A percentile compares a stretch with the other conserved stretches of the same genome.
phyloP scores from a whole-genome alignment of 2,113 vertebrate genomes.

The Nansenia antarctica region DNA sequence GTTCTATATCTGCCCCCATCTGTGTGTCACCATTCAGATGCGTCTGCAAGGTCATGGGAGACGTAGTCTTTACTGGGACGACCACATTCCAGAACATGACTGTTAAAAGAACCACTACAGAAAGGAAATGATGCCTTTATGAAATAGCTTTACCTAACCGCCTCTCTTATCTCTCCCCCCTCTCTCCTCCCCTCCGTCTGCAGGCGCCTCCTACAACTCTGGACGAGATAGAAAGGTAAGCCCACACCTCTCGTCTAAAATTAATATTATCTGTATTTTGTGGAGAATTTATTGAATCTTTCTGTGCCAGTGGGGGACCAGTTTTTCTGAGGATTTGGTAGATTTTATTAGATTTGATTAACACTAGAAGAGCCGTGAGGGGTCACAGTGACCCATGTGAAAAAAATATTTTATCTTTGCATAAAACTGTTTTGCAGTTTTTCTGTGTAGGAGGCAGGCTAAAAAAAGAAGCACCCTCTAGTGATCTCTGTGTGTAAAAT shows the following conservation, averaged over 20 bases:
- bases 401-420: too few species aligned
- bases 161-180: constrained; percentile 23
- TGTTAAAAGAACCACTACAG: constrained; percentile 3
- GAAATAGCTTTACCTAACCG: constrained; percentile 48
- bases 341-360: too few species aligned
- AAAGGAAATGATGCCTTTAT: constrained; percentile 43
- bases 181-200: constrained; percentile 34
- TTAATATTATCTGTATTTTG: too few species aligned
- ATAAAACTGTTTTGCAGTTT: too few species aligned
- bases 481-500: too few species aligned
- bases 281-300: too few species aligned
- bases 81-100: constrained; percentile 43
- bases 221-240: constrained; percentile 83
- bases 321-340: too few species aligned
- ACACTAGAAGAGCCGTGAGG: too few species aligned
- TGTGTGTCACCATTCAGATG: constrained; percentile 9
- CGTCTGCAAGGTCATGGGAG: constrained; percentile 53
- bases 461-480: too few species aligned
- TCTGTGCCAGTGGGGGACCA: too few species aligned
- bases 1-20: constrained; percentile 51
- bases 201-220: constrained; percentile 75
- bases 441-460: too few species aligned
- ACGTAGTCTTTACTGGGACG: constrained; percentile 17
- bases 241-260: not conserved
- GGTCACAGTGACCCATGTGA: too few species aligned